Evolutionary conservation across 1,140 invertebrate species (phyloP).

Genomic region (Popillia japonica): DNA sequence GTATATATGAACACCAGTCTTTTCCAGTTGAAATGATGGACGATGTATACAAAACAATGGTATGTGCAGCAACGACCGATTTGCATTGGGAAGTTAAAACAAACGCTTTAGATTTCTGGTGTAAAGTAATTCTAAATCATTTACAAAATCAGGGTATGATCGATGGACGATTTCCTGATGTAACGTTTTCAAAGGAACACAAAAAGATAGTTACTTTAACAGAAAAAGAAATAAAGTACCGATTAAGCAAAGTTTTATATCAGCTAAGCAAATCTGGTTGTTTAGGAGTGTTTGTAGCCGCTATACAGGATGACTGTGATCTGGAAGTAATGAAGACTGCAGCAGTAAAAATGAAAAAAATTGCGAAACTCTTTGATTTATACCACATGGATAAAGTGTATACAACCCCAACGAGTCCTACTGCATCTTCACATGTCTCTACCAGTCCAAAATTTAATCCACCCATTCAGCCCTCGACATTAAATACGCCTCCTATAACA

Average conservation of each 20-base stretch:
- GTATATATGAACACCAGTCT: constrained; percentile 72
- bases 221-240: constrained; percentile 70
- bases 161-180: constrained; percentile 76
- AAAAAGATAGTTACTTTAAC: constrained; percentile 78
- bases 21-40: constrained; percentile 62
- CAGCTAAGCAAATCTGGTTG: constrained; percentile 72
- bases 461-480: constrained; percentile 44
- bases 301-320: constrained; percentile 75
- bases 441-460: constrained; percentile 49
- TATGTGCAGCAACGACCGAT: constrained; percentile 70
- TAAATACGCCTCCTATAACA: constrained; percentile 36
- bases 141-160: constrained; percentile 80
- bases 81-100: constrained; percentile 83
- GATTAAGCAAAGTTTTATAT: constrained; percentile 68
- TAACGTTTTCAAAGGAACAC: constrained; percentile 80
- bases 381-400: constrained; percentile 64
- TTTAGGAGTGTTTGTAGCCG: constrained; percentile 70
- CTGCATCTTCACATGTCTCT: constrained; percentile 45
- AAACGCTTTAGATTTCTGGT: constrained; percentile 76
- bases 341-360: constrained; percentile 64
- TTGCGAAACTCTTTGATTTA: constrained; percentile 67
- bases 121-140: constrained; percentile 69
- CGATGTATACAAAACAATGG: constrained; percentile 68
- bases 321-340: constrained; percentile 72
- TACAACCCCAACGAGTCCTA: constrained; percentile 54